Percentiles rank a stretch among this genome's conserved stretches.
Evolutionary conservation across 2,888 invertebrate genomes (phyloP).

Genomic region (Latrodectus hesperus): DNA sequence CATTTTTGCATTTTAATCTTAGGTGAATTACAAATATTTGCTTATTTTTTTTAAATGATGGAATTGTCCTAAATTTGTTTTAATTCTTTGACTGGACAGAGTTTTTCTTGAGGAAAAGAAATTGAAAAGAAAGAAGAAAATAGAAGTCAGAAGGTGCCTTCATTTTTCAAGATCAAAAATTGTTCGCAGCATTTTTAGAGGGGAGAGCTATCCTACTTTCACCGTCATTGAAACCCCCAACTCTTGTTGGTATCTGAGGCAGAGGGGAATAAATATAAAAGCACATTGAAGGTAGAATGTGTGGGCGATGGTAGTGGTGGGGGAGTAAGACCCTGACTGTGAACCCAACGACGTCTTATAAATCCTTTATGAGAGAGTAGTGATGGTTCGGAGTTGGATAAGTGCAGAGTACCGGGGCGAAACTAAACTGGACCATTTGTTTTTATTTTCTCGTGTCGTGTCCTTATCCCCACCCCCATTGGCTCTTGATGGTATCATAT

Average conservation of each 20-base stretch:
- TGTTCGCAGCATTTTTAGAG: constrained; percentile 34
- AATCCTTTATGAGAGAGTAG: constrained; percentile 68
- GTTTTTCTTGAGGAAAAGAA: too few relatives aligned
- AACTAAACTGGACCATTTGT: constrained; percentile 69
- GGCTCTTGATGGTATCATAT: constrained; percentile 3
- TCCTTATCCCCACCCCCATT: constrained; percentile 11
- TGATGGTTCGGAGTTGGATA: constrained; percentile 61
- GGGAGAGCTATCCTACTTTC: constrained; percentile 15
- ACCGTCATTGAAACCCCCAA: background rate
- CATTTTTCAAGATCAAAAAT: constrained; percentile 54
- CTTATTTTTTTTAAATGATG: too few relatives aligned
- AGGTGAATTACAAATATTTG: too few relatives aligned
- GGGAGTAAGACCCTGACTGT: constrained; percentile 9
- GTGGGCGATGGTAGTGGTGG: background rate
- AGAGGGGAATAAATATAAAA: constrained; percentile 38
- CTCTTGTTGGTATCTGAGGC: background rate
- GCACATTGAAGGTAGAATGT: constrained; percentile 10
- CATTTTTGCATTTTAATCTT: too few relatives aligned
- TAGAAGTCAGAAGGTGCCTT: constrained; percentile 3
- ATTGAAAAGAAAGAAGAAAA: background rate
- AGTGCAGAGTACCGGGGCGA: constrained; percentile 53
- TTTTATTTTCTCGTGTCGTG: constrained; percentile 65
- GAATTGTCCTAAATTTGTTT: too few relatives aligned
- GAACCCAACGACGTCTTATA: constrained; percentile 58
- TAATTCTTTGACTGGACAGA: too few relatives aligned